Evolutionary conservation across 1,140 invertebrate genomes (phyloP).

Genomic region (Tetranychus cinnabarinus): DNA sequence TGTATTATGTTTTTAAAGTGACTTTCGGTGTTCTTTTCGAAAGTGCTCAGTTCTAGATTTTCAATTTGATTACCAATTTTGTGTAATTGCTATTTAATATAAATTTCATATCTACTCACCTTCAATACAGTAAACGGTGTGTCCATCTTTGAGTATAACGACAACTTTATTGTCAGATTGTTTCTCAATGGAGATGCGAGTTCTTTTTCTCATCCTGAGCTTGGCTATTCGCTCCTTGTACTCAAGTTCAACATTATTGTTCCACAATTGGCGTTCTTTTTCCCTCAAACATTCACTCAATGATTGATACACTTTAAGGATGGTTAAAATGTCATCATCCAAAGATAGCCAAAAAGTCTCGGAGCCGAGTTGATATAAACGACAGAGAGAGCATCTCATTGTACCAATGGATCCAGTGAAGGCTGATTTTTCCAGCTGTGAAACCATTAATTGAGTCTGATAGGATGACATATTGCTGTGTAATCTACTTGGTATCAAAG

Average conservation of each 20-base stretch:
- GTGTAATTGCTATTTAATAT: too few relatives aligned
- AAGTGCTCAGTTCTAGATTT: too few relatives aligned
- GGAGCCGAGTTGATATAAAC: not conserved
- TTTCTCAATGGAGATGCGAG: not conserved
- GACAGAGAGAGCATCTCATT: not conserved
- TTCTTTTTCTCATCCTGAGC: not conserved
- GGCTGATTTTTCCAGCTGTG: not conserved
- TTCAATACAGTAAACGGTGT: not conserved
- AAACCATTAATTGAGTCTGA: not conserved
- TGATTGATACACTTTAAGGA: not conserved
- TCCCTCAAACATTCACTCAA: not conserved
- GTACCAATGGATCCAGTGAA: not conserved
- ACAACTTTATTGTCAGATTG: not conserved
- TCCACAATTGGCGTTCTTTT: not conserved
- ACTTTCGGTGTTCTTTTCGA: too few relatives aligned
- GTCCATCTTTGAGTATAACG: not conserved
- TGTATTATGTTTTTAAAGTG: too few relatives aligned
- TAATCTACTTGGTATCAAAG: not conserved
- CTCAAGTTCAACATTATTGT: not conserved
- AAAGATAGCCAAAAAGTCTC: not conserved
- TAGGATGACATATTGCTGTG: not conserved
- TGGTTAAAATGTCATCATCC: not conserved
- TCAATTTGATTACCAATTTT: too few relatives aligned
- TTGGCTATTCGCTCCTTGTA: not conserved
- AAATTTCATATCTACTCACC: not conserved